Percentiles rank a stretch among this genome's conserved stretches.
phyloP scores from a whole-genome alignment of 2,797 vertebrate species.

The Hoplostethus mediterraneus region DNA sequence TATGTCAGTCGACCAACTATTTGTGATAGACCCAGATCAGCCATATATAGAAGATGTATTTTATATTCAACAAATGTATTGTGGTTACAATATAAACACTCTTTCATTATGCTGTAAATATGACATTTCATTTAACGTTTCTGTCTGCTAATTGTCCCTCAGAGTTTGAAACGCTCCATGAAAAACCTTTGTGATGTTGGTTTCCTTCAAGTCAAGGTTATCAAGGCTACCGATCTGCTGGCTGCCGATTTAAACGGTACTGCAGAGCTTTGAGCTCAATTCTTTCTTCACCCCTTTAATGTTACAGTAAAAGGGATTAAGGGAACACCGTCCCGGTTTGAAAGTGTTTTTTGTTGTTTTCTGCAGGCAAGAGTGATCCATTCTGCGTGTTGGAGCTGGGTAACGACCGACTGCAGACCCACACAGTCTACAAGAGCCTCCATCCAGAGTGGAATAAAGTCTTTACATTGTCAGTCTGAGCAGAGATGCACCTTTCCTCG shows the following conservation, averaged over 20 bases:
- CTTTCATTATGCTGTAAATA: not conserved
- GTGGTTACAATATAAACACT: too few species aligned
- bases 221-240: slow-evolving; percentile 90
- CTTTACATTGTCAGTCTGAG: slow-evolving; percentile 93
- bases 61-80: not conserved
- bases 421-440: slow-evolving; percentile 95
- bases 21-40: not conserved
- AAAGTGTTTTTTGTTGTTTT: slow-evolving; percentile 37
- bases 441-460: slow-evolving; percentile 97
- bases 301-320: not conserved
- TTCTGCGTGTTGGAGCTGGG: slow-evolving; percentile 95
- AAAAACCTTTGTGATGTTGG: slow-evolving; percentile 89
- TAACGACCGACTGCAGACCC: slow-evolving; percentile 93
- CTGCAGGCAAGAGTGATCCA: slow-evolving; percentile 95
- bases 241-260: slow-evolving; percentile 97
- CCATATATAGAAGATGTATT: not conserved
- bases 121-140: not conserved
- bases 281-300: not conserved
- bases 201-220: slow-evolving; percentile 94
- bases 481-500: not conserved
- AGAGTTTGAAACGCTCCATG: slow-evolving; percentile 89
- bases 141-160: slow-evolving; percentile 35
- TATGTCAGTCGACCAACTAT: slow-evolving; percentile 84
- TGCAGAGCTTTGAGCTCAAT: not conserved
- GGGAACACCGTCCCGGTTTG: not conserved